A percentile compares a stretch with the other conserved stretches of the same genome.
These are phyloP conservation scores for Pterois miles DNA, from an alignment of 2,797 vertebrate genomes.

Conservation along the genomic window DNA sequence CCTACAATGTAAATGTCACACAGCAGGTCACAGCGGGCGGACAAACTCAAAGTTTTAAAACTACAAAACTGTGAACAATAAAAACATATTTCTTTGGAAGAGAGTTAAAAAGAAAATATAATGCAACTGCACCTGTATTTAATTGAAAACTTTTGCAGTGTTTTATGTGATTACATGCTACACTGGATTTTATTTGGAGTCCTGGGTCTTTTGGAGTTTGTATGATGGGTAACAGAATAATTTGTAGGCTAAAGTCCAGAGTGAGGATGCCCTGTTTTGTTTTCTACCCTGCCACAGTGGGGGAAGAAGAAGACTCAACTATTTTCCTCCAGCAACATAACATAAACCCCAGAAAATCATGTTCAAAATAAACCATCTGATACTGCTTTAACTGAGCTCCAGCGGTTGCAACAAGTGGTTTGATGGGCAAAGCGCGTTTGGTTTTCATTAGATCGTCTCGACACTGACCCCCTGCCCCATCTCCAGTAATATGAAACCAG, in stretches of 20 bases:
- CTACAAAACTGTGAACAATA: background rate
- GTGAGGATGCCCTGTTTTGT: background rate
- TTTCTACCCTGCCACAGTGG: background rate
- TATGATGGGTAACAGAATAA: background rate
- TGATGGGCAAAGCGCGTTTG: slow-evolving; percentile 67
- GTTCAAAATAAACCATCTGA: slow-evolving; percentile 36
- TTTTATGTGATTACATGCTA: background rate
- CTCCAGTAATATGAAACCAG: slow-evolving; percentile 82
- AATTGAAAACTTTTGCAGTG: background rate
- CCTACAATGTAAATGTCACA: background rate
- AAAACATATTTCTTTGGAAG: background rate
- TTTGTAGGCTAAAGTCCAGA: background rate
- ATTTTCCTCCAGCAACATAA: background rate
- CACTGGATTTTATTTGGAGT: background rate
- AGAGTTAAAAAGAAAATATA: background rate
- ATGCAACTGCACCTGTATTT: background rate
- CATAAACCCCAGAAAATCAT: slow-evolving; percentile 21
- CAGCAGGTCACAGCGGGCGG: background rate
- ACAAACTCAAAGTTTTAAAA: background rate
- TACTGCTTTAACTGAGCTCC: slow-evolving; percentile 23
- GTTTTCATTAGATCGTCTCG: slow-evolving; percentile 78
- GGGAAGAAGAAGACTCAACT: background rate
- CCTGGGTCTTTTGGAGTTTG: background rate
- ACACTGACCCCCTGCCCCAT: slow-evolving; percentile 77
- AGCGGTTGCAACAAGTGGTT: slow-evolving; percentile 34